phyloP scores from a whole-genome alignment of 2,888 invertebrate species.

The Watsonalla binaria region DNA sequence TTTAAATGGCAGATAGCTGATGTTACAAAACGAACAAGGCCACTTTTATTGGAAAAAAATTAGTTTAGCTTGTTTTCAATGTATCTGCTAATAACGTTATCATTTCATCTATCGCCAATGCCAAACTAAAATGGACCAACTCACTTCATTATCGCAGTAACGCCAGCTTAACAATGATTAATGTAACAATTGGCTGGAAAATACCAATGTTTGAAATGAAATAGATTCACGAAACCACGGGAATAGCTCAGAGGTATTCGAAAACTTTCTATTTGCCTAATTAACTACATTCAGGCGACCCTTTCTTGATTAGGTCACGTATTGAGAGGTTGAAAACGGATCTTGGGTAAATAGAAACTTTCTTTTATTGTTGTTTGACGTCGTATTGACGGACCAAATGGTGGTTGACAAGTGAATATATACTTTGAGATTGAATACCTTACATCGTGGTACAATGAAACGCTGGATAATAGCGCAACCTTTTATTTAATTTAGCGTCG shows the following conservation, averaged over 20 bases:
- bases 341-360: conserved; percentile 58
- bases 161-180: neutral
- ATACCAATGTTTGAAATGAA: conserved; percentile 43
- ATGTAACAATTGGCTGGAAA: conserved; percentile 19
- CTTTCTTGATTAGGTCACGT: conserved; percentile 68
- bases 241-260: conserved; percentile 26
- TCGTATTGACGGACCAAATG: conserved; percentile 36
- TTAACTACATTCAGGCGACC: conserved; percentile 65
- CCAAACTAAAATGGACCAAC: neutral
- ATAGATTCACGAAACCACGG: conserved; percentile 39
- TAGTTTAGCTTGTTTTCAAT: too few relatives aligned
- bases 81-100: too few relatives aligned
- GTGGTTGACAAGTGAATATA: conserved; percentile 21
- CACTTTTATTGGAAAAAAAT: too few relatives aligned
- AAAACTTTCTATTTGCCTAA: conserved; percentile 66
- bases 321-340: conserved; percentile 59
- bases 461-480: conserved; percentile 3
- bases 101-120: neutral
- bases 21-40: too few relatives aligned
- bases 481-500: neutral
- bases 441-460: neutral
- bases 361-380: conserved; percentile 58
- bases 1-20: too few relatives aligned
- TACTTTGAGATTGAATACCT: conserved; percentile 5
- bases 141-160: neutral